Conservation (phyloP, 2,888 invertebrate genomes). For the Dendrolimus houi region DNA sequence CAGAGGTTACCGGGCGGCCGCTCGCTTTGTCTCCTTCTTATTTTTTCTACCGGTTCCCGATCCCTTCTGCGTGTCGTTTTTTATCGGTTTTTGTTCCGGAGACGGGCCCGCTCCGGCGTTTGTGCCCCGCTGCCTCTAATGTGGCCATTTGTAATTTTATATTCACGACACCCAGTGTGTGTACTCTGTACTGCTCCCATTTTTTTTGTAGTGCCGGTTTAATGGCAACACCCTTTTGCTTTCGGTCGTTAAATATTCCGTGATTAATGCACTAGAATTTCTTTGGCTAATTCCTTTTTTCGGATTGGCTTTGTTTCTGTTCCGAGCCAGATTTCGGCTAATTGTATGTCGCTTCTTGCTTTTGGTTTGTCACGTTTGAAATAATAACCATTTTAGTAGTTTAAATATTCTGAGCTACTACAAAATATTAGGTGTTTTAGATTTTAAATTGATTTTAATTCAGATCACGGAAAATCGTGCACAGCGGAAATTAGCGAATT, state of each 20-base stretch:
- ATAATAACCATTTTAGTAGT: background rate
- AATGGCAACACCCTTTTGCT: slow-evolving; percentile 47
- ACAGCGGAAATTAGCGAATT: no score
- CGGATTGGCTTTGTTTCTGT: slow-evolving; percentile 1
- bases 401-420: no score
- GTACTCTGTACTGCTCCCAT: slow-evolving; percentile 25
- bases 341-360: background rate
- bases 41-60: slow-evolving; percentile 70
- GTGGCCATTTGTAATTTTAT: slow-evolving; percentile 71
- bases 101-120: slow-evolving; percentile 44
- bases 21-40: slow-evolving; percentile 73
- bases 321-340: slow-evolving; percentile 4
- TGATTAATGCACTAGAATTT: slow-evolving; percentile 38
- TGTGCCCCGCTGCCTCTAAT: slow-evolving; percentile 65
- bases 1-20: slow-evolving; percentile 59
- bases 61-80: slow-evolving; percentile 61
- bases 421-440: no score
- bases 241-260: slow-evolving; percentile 46
- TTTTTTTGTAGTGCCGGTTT: slow-evolving; percentile 44
- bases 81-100: slow-evolving; percentile 76
- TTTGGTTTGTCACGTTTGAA: background rate
- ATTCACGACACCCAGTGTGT: slow-evolving; percentile 31
- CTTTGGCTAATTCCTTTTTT: slow-evolving; percentile 9
- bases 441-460: no score
- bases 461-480: no score